Percentiles rank a stretch among this genome's conserved stretches.
Conservation (phyloP, 1,140 invertebrate genomes). For the Antheraea pernyi region DNA sequence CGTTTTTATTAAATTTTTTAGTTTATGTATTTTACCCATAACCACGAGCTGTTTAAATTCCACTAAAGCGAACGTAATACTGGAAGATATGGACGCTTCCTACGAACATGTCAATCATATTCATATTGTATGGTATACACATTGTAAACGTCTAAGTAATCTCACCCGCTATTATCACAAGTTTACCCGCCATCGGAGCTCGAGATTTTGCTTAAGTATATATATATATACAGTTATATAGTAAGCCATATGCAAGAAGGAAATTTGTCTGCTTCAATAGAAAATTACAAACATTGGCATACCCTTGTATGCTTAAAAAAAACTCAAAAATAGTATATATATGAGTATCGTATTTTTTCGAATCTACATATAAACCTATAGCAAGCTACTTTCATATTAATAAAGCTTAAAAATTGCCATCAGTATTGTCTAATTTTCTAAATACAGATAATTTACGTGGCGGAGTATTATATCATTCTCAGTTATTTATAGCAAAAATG, state of each 20-base stretch:
- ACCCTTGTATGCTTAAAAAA: not conserved
- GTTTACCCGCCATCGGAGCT: constrained; percentile 43
- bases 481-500: constrained; percentile 66
- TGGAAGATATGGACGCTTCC: constrained; percentile 75
- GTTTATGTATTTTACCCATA: constrained; percentile 67
- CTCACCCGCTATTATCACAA: constrained; percentile 61
- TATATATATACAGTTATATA: not conserved
- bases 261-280: too few species aligned
- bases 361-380: too few species aligned
- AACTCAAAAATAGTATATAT: constrained; percentile 1
- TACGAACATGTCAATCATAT: constrained; percentile 55
- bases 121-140: constrained; percentile 48
- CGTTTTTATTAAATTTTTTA: constrained; percentile 69
- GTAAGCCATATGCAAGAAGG: not conserved
- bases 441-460: not conserved
- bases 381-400: too few species aligned
- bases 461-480: constrained; percentile 24
- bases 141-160: constrained; percentile 29
- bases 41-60: constrained; percentile 69
- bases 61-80: constrained; percentile 72
- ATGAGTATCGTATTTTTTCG: too few species aligned
- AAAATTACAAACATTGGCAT: too few species aligned
- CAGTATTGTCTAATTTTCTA: too few species aligned
- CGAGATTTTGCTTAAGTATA: not conserved
- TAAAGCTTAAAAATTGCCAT: too few species aligned